Conservation (phyloP, 2,888 invertebrate genomes). For the Drosophila monieri region DNA sequence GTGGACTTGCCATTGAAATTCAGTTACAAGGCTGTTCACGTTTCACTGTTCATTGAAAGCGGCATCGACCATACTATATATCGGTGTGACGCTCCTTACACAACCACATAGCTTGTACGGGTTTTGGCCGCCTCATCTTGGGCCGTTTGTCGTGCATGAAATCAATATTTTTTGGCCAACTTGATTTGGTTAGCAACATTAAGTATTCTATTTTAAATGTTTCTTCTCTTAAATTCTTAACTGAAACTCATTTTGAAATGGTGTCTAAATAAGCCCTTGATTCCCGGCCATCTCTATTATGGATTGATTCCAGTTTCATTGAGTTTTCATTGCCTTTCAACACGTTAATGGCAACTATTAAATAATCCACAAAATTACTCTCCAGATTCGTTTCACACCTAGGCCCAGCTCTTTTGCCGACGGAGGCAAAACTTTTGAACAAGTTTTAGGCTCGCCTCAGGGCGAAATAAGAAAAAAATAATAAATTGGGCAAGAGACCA, state of each 20-base stretch:
- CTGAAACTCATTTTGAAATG: too few relatives aligned
- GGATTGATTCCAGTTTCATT: not conserved
- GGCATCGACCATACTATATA: slow-evolving; percentile 38
- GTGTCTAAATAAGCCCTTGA: too few relatives aligned
- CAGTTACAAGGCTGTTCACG: slow-evolving; percentile 76
- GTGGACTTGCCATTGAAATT: slow-evolving; percentile 82
- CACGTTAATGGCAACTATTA: slow-evolving; percentile 40
- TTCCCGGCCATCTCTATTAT: not conserved
- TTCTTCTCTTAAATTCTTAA: too few relatives aligned
- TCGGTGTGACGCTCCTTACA: slow-evolving; percentile 13
- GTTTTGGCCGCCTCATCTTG: slow-evolving; percentile 38
- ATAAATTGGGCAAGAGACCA: slow-evolving; percentile 67
- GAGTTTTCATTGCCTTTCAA: slow-evolving; percentile 28
- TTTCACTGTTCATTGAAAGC: slow-evolving; percentile 63
- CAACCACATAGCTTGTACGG: slow-evolving; percentile 27
- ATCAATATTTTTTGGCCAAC: slow-evolving; percentile 58
- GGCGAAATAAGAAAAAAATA: slow-evolving; percentile 33
- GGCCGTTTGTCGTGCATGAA: slow-evolving; percentile 61
- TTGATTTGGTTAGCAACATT: slow-evolving; percentile 5
- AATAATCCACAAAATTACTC: slow-evolving; percentile 55
- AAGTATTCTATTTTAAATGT: too few relatives aligned
- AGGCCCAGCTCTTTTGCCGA: slow-evolving; percentile 11
- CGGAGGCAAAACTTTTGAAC: slow-evolving; percentile 28
- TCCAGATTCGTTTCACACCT: slow-evolving; percentile 56
- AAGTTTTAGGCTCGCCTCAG: slow-evolving; percentile 39